Evolutionary conservation across 2,797 vertebrate genomes (phyloP), one percentile per base, ranked within the genome.

Genomic region (Spheniscus humboldti): DNA sequence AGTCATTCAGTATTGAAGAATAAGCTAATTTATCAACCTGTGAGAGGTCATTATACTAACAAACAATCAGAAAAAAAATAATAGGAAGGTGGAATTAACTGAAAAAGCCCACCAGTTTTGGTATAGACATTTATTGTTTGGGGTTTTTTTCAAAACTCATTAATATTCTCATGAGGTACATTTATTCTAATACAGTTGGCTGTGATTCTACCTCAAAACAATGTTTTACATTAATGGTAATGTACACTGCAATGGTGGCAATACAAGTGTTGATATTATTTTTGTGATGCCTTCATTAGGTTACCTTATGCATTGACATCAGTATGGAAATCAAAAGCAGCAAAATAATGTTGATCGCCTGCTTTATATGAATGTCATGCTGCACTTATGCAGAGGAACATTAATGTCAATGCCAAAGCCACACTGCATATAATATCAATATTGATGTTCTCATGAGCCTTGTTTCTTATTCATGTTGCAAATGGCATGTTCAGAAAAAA

Each of bases 401-500:
- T 92, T 92, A 93, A 89, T 76, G 79, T 87, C 95, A 93, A 17
- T 87, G 73, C 55, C 90, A 76, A 94, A 96, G 72, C 25, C 81
- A 79, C 43, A 33, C 1, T 72, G 73, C 56, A 83, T 71, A 76
- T 79, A 75, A 59, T 86, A 97, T 90, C 87, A 94, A 59, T 93
- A 96, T 90, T 94, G 87, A 94, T 94, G 78, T 28, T 67, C 57
- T 75, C 73, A 8, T 74, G 82, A 95, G 77, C 66, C 27, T 92
- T 84, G n/a, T 73, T 96, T 94, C 71, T 78, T 77, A 73, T 18
- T 90, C 3, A 0, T 74, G 30, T 57, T 93, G 60, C 45, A 94
- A 97, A 92, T 86, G 43, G 30, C n/a, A 88, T 69, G 62, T 77
- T 97, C 78, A 91, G 73, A 76, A 94, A 90, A 97, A 96, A 59